These are phyloP conservation scores for Aphelenchoides avenae DNA, from an alignment of 1,140 invertebrate genomes.

Conservation along the genomic window DNA sequence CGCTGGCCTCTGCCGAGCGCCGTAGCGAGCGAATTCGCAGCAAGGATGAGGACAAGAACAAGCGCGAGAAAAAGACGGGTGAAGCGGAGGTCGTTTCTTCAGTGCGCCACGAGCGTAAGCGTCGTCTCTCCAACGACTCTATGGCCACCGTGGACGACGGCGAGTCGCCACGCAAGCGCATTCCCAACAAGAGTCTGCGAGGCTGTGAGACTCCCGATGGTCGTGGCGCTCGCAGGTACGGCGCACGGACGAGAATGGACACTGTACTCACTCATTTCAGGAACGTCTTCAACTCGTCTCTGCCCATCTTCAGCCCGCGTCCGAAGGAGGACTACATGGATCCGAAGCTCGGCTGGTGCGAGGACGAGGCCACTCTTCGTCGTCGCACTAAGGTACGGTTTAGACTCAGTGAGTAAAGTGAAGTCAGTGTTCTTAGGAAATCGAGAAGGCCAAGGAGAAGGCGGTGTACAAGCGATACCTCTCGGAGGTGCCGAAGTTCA, in stretches of 20 bases:
- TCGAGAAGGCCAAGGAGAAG: slow-evolving; percentile 49
- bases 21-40: slow-evolving; percentile 11
- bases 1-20: slow-evolving; percentile 16
- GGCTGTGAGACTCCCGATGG: neutral
- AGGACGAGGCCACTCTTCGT: slow-evolving; percentile 3
- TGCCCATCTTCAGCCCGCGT: no score
- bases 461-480: slow-evolving; percentile 36
- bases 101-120: slow-evolving; percentile 10
- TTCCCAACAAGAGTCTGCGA: slow-evolving; percentile 3
- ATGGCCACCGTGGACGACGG: slow-evolving; percentile 7
- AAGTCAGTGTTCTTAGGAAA: slow-evolving; percentile 26
- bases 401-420: neutral
- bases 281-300: no score
- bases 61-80: neutral
- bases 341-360: slow-evolving; percentile 9
- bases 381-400: slow-evolving; percentile 16
- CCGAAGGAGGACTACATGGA: slow-evolving; percentile 9
- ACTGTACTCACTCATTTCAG: no score
- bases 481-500: slow-evolving; percentile 21
- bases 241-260: neutral
- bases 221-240: neutral
- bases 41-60: neutral
- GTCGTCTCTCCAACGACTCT: slow-evolving; percentile 11
- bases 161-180: slow-evolving; percentile 5
- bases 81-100: neutral